Conservation (phyloP, 2,113 vertebrate genomes). For the Vombatus ursinus region DNA sequence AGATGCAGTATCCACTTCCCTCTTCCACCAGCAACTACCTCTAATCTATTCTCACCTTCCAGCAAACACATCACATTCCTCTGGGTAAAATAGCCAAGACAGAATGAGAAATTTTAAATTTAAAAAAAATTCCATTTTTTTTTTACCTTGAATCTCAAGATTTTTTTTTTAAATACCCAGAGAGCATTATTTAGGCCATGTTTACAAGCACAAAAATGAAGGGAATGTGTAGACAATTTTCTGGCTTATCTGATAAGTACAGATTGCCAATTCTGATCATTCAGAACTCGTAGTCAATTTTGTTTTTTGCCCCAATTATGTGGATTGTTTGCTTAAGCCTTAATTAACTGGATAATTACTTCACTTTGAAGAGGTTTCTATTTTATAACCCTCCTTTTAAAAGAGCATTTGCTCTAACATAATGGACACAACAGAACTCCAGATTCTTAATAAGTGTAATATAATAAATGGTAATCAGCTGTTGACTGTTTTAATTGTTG, state of each 20-base stretch:
- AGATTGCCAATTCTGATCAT: constrained; percentile 51
- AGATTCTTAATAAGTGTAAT: constrained; percentile 72
- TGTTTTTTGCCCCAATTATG: constrained; percentile 51
- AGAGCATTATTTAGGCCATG: constrained; percentile 54
- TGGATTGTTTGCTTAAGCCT: constrained; percentile 46
- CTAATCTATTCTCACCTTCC: constrained; percentile 2
- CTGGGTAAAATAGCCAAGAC: constrained; percentile 65
- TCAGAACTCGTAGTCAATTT: constrained; percentile 19
- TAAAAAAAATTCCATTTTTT: constrained; percentile 74
- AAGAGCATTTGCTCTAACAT: constrained; percentile 62
- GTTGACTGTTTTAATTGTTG: constrained; percentile 61
- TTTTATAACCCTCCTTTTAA: not conserved
- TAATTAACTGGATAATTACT: constrained; percentile 62
- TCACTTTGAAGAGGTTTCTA: constrained; percentile 31
- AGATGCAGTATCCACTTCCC: constrained; percentile 85
- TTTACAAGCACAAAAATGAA: constrained; percentile 56
- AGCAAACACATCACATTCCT: constrained; percentile 66
- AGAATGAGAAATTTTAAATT: constrained; percentile 67
- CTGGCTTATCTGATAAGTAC: constrained; percentile 36
- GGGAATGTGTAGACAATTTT: constrained; percentile 49
- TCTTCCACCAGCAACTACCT: constrained; percentile 42
- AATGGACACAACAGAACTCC: constrained; percentile 74
- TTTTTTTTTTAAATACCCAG: constrained; percentile 55
- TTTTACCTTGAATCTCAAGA: constrained; percentile 39
- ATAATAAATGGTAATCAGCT: constrained; percentile 67